Evolutionary conservation across 2,797 vertebrate species (phyloP).

Genomic region (Eulemur coronatus): DNA sequence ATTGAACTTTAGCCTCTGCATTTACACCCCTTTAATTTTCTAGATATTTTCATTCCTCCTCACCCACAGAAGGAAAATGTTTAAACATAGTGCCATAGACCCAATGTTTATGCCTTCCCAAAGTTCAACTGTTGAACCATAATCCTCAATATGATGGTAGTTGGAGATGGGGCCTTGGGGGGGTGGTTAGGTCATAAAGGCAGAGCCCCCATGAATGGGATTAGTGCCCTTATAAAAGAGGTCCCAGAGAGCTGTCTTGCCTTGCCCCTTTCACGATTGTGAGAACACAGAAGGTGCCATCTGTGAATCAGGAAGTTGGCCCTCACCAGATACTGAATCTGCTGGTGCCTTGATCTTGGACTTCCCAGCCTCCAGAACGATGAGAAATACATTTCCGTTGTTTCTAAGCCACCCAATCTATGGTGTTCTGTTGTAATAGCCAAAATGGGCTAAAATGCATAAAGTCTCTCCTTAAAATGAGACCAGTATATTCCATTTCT

Average conservation of each 20-base stretch:
- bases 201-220: neutral
- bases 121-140: neutral
- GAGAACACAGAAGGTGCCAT: neutral
- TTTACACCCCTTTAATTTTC: neutral
- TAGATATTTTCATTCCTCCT: neutral
- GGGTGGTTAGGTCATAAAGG: neutral
- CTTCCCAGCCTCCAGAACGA: neutral
- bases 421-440: neutral
- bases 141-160: neutral
- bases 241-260: neutral
- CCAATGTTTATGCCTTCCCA: neutral
- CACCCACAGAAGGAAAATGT: neutral
- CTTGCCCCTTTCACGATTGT: neutral
- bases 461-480: neutral
- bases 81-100: neutral
- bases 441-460: neutral
- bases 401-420: neutral
- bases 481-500: neutral
- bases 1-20: slow-evolving; percentile 7
- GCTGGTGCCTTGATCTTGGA: neutral
- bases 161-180: neutral
- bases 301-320: neutral
- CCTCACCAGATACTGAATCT: neutral
- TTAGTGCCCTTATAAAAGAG: neutral
- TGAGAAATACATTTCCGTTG: neutral